Conservation (phyloP, 2,797 vertebrate species). For the Hypotaenidia okinawae region DNA sequence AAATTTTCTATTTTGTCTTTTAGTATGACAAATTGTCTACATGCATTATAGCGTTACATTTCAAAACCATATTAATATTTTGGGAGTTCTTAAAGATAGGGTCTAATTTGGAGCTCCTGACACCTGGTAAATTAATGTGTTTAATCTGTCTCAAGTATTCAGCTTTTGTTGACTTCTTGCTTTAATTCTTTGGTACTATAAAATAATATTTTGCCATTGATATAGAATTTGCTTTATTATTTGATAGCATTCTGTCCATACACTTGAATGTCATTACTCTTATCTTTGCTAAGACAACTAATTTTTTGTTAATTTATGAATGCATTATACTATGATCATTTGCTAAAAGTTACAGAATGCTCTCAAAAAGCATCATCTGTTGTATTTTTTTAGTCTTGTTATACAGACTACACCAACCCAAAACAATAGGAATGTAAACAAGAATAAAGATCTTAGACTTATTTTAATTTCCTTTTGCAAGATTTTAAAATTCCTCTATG, state of each 20-base stretch:
- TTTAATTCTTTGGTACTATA: neutral
- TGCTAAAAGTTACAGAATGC: neutral
- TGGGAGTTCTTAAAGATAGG: neutral
- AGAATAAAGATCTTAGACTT: neutral
- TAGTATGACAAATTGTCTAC: neutral
- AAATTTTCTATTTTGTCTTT: neutral
- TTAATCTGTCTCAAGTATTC: neutral
- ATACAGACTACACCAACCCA: neutral
- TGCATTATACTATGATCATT: neutral
- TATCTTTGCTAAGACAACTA: neutral
- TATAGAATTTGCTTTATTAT: neutral
- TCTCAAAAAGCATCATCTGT: neutral
- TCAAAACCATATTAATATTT: neutral
- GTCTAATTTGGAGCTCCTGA: neutral
- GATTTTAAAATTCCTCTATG: neutral
- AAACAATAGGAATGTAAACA: neutral
- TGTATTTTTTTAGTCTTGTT: neutral
- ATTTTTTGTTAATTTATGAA: neutral
- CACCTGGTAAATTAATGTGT: neutral
- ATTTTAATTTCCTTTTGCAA: neutral
- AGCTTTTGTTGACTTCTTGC: neutral
- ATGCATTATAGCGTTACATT: neutral
- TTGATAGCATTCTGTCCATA: neutral
- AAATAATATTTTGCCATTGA: neutral
- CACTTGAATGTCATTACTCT: neutral